Evolutionary conservation across 2,888 invertebrate species (phyloP).

Genomic region (Eupithecia abbreviata): DNA sequence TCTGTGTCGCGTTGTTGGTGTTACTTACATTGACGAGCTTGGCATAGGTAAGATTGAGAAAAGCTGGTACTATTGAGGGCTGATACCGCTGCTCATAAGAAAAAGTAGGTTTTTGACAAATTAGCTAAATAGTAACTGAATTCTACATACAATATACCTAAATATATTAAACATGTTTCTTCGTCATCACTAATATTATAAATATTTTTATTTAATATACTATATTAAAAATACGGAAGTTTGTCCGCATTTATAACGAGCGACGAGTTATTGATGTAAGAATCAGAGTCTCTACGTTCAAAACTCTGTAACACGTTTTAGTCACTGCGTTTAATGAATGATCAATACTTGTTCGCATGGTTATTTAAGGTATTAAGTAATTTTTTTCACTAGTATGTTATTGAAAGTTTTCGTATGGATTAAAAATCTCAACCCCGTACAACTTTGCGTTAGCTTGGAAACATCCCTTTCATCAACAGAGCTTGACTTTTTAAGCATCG

Average conservation of each 20-base stretch:
- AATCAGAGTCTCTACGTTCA: too few relatives aligned
- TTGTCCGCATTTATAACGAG: too few relatives aligned
- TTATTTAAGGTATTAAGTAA: not conserved
- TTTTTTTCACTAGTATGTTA: not conserved
- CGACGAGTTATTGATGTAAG: too few relatives aligned
- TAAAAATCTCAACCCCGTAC: not conserved
- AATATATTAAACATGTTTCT: not conserved
- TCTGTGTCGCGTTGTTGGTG: conserved; percentile 64
- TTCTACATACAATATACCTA: not conserved
- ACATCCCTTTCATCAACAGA: not conserved
- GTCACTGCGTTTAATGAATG: too few relatives aligned
- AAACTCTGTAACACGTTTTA: too few relatives aligned
- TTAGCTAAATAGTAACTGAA: not conserved
- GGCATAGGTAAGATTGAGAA: conserved; percentile 39
- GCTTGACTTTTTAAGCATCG: not conserved
- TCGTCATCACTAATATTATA: not conserved
- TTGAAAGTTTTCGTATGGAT: not conserved
- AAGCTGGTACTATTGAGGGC: conserved; percentile 17
- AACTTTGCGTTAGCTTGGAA: not conserved
- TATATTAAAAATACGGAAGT: too few relatives aligned
- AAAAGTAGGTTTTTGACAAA: not conserved
- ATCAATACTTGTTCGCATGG: too few relatives aligned
- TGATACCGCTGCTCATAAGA: too few relatives aligned
- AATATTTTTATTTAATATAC: too few relatives aligned
- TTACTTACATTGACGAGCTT: conserved; percentile 64